These are phyloP conservation scores for Melanerpes formicivorus DNA, from an alignment of 2,113 vertebrate genomes.

Conservation along the genomic window DNA sequence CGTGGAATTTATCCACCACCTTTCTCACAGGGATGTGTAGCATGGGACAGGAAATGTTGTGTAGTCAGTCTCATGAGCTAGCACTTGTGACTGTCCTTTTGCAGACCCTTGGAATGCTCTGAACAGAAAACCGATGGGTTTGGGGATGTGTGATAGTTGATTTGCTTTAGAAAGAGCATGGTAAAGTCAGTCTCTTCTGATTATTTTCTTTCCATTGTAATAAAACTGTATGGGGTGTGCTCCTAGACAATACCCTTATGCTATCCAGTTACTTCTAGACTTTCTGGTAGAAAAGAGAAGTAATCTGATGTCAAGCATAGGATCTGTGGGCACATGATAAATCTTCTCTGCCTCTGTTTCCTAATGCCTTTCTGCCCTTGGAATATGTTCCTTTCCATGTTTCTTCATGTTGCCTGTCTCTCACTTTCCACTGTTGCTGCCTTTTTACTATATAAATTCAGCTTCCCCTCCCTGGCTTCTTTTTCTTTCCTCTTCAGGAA, in stretches of 20 bases:
- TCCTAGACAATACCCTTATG: slow-evolving; percentile 28
- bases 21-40: not conserved
- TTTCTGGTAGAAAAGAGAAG: slow-evolving; percentile 2
- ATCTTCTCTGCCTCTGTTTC: not conserved
- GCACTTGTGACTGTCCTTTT: not conserved
- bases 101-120: not conserved
- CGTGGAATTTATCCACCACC: not conserved
- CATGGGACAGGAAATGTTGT: not conserved
- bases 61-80: not conserved
- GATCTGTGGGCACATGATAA: not conserved
- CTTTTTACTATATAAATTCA: not conserved
- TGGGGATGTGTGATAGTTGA: not conserved
- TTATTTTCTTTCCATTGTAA: slow-evolving; percentile 42
- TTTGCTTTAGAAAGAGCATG: slow-evolving; percentile 41
- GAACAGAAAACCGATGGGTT: slow-evolving; percentile 15
- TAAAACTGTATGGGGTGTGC: not conserved
- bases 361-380: not conserved
- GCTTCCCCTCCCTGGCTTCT: not conserved
- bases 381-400: slow-evolving; percentile 29
- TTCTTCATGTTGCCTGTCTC: not conserved
- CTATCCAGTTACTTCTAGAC: slow-evolving; percentile 33
- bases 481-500: not conserved
- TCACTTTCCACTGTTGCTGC: not conserved
- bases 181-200: slow-evolving; percentile 12
- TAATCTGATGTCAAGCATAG: not conserved